A percentile compares a stretch with the other conserved stretches of the same genome.
Conservation (phyloP, 2,888 invertebrate genomes). For the Notodonta dromedarius region DNA sequence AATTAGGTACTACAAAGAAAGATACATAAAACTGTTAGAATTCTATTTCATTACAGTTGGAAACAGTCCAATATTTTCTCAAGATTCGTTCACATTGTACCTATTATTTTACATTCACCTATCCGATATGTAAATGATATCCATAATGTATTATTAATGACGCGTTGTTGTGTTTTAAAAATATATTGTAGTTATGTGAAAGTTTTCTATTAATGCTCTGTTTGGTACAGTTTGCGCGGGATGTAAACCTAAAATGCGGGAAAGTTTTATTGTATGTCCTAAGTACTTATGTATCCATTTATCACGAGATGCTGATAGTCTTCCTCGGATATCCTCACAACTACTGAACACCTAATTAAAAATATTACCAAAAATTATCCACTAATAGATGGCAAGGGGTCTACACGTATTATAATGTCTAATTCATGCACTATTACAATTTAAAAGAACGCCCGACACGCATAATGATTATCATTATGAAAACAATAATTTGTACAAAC, state of each 20-base stretch:
- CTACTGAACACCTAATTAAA: too few species aligned
- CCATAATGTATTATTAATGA: slow-evolving; percentile 37
- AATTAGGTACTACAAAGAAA: too few species aligned
- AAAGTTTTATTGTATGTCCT: background rate
- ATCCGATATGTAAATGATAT: slow-evolving; percentile 26
- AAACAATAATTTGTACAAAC: background rate
- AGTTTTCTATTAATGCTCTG: slow-evolving; percentile 26
- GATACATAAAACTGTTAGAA: background rate
- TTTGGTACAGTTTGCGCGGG: background rate
- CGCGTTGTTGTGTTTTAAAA: slow-evolving; percentile 15
- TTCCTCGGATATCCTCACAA: too few species aligned
- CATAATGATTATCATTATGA: background rate
- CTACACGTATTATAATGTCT: too few species aligned
- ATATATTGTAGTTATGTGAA: slow-evolving; percentile 11
- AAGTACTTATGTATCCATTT: too few species aligned
- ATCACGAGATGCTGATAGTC: too few species aligned
- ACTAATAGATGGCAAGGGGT: too few species aligned
- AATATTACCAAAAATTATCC: too few species aligned
- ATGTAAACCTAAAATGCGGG: background rate
- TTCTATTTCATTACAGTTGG: background rate
- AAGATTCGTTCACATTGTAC: background rate
- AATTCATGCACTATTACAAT: too few species aligned
- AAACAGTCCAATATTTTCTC: background rate
- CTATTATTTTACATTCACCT: slow-evolving; percentile 34
- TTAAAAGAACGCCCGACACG: too few species aligned